Evolutionary conservation across 2,888 invertebrate species (phyloP), one percentile per base, ranked within the genome.

Genomic region (Cataglyphis cursor): DNA sequence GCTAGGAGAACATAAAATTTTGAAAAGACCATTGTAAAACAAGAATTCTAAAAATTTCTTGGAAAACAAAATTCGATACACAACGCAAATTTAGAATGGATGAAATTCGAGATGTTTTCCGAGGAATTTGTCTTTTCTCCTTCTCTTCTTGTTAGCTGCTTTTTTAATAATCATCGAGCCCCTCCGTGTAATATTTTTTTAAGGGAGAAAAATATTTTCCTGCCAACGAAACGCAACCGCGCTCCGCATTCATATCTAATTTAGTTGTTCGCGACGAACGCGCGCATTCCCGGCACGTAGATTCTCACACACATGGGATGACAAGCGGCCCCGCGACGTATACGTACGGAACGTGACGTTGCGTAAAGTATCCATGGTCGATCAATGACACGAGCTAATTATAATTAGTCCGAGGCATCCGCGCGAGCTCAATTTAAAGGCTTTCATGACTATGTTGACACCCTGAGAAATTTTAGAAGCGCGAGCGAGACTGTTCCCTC

Each of bases 331-430:
- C 31, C 59, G 44, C 59, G 41, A 68, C 57, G 75, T 74, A 51
- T 83, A 75, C 61, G 83, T 75, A 72, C 68, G 83, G 81, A 38
- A 82, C 62, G 83, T 81, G 74, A 64, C 35, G 59, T n/a, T 18
- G 59, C 44, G 44, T 80, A 61, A 72, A 59, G 78, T 80, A 80
- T 81, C 73, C 76, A 54, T 59, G 18, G 24, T 59, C 81, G 78
- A 82, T 82, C 82, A 82, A 82, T 76, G 82, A 24, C 78, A n/a
- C 48, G 48, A 38, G 82, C 78, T 78, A 82, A 82, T 82, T 82
- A 82, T 78, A 82, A 78, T 66, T 68, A 78, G 59, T 80, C 80
- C 28, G 24, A 41, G 68, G 66, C 62, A 76, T 48, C 35, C 66
- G 28, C 44, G 44, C 62, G 61, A 66, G 74, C 41, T 51, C 66